phyloP scores from a whole-genome alignment of 2,797 vertebrate genomes.

The Astyanax mexicanus region DNA sequence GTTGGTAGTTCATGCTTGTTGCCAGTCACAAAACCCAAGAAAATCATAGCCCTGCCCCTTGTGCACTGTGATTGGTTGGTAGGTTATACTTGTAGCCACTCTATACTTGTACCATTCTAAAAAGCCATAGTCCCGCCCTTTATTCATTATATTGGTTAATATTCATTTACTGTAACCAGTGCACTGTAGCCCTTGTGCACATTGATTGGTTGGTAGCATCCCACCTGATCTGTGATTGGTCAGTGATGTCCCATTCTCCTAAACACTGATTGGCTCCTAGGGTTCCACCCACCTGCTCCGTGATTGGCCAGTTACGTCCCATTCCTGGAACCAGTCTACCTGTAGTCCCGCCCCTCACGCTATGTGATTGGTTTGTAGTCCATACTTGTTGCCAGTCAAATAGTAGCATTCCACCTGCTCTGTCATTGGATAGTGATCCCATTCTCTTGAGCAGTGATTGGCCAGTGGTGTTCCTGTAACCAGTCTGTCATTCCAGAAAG shows the following conservation, averaged over 20 bases:
- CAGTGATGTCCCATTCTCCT: too few species aligned
- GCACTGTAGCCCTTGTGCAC: not conserved
- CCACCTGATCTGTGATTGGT: too few species aligned
- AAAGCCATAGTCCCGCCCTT: not conserved
- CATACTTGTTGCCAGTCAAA: not conserved
- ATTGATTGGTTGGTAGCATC: not conserved
- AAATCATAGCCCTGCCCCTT: not conserved
- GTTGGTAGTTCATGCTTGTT: not conserved
- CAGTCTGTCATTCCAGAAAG: too few species aligned
- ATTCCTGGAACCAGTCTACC: not conserved
- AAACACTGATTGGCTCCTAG: too few species aligned
- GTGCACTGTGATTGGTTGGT: not conserved
- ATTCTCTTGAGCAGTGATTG: not conserved
- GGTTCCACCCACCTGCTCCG: too few species aligned
- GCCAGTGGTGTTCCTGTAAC: too few species aligned
- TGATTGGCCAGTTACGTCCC: too few species aligned
- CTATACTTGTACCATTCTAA: too few species aligned
- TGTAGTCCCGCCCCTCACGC: not conserved
- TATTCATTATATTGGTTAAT: not conserved
- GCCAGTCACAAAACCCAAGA: not conserved
- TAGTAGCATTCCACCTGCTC: not conserved
- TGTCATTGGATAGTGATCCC: not conserved
- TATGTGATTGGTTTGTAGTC: not conserved
- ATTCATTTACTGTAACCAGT: not conserved
- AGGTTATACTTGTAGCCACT: not conserved